phyloP scores from a whole-genome alignment of 2,888 invertebrate species.

The Ceramica pisi region DNA sequence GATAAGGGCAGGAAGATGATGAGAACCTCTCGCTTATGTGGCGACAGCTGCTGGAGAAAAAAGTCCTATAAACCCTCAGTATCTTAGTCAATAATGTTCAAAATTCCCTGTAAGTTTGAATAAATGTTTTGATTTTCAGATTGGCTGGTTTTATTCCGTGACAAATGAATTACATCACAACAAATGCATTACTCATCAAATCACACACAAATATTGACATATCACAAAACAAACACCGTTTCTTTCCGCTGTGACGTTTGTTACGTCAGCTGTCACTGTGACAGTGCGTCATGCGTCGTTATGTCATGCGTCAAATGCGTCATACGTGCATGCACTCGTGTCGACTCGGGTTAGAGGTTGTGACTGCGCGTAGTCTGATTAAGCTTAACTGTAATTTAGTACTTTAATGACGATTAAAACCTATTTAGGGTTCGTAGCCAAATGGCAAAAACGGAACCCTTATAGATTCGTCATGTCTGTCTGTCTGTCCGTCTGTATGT shows the following conservation, averaged over 20 bases:
- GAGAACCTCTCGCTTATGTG: too few relatives aligned
- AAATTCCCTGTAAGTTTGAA: too few relatives aligned
- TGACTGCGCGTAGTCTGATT: constrained; percentile 16
- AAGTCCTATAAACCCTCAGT: too few relatives aligned
- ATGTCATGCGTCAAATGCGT: constrained; percentile 21
- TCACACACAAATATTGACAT: constrained; percentile 30
- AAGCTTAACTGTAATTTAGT: constrained; percentile 19
- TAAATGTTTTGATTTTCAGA: too few relatives aligned
- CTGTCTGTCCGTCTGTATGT: too few relatives aligned
- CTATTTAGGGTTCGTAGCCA: too few relatives aligned
- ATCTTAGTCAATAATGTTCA: too few relatives aligned
- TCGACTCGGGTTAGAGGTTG: constrained; percentile 46
- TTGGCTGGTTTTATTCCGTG: too few relatives aligned
- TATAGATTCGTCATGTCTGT: too few relatives aligned
- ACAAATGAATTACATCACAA: constrained; percentile 3
- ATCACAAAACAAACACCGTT: constrained; percentile 1
- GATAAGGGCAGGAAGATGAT: too few relatives aligned
- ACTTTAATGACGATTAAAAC: neutral
- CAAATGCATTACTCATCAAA: neutral
- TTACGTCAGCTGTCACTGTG: constrained; percentile 29
- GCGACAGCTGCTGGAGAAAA: too few relatives aligned
- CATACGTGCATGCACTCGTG: constrained; percentile 19
- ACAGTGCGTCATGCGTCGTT: constrained; percentile 27
- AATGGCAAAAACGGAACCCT: too few relatives aligned
- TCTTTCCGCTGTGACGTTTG: constrained; percentile 24